These are phyloP conservation scores for Porites rus DNA, from an alignment of 92 coral and sea anemone species.

Conservation along the genomic window DNA sequence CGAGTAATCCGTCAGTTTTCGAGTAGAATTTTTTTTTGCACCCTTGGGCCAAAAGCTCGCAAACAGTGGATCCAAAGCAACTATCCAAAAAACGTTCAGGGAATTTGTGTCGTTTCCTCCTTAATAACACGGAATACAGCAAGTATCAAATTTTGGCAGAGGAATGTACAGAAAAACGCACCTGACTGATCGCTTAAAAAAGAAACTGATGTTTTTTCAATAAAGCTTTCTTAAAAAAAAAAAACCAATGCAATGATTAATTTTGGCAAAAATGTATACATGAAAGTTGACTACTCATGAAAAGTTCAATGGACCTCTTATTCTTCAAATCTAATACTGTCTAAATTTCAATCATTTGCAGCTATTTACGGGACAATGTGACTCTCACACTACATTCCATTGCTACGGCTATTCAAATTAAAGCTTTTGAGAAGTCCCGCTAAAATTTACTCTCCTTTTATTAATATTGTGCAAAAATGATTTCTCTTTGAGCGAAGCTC, in stretches of 20 bases:
- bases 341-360: neutral
- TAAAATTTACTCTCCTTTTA: neutral
- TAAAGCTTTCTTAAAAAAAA: neutral
- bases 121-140: conserved; percentile 1
- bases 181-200: neutral
- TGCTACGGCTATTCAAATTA: neutral
- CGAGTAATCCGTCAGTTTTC: conserved; percentile 39
- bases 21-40: conserved; percentile 14
- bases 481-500: neutral
- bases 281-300: neutral
- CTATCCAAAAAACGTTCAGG: conserved; percentile 15
- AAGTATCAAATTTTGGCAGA: conserved; percentile 27
- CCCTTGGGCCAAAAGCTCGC: neutral
- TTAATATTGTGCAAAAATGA: neutral
- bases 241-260: neutral
- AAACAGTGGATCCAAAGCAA: neutral
- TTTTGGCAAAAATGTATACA: neutral
- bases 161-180: conserved; percentile 18
- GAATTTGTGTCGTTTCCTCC: conserved; percentile 46
- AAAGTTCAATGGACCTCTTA: neutral
- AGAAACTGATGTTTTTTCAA: neutral
- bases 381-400: neutral
- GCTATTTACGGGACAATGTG: neutral
- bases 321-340: neutral
- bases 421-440: neutral